Percentiles rank a stretch among this genome's conserved stretches.
Evolutionary conservation across 2,888 invertebrate species (phyloP).

Genomic region (Dicycla oo): DNA sequence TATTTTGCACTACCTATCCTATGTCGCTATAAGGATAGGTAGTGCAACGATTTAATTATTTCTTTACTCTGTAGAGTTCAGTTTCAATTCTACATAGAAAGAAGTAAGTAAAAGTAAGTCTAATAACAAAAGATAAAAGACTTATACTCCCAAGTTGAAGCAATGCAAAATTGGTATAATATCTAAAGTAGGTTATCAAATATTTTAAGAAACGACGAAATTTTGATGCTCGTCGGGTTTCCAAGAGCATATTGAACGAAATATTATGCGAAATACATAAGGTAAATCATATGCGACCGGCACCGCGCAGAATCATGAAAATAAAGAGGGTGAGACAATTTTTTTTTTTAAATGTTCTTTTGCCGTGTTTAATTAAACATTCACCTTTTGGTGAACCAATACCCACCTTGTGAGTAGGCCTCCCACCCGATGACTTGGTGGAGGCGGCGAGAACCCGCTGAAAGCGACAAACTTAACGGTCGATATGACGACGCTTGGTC

Average conservation of each 20-base stretch:
- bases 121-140: background rate
- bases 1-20: background rate
- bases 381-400: background rate
- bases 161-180: background rate
- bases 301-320: constrained; percentile 2
- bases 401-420: background rate
- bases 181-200: background rate
- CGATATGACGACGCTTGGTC: background rate
- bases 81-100: background rate
- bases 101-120: background rate
- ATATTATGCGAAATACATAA: constrained; percentile 31
- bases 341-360: background rate
- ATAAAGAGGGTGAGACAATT: constrained; percentile 28
- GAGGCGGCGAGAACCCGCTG: background rate
- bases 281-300: constrained; percentile 2
- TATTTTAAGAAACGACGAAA: constrained; percentile 25
- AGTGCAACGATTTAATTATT: background rate
- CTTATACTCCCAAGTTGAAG: background rate
- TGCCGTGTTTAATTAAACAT: background rate
- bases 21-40: background rate
- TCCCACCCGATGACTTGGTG: background rate
- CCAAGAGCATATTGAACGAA: constrained; percentile 37
- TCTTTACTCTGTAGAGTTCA: background rate
- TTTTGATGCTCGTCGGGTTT: constrained; percentile 32
- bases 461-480: background rate